phyloP scores from a whole-genome alignment of 1,140 invertebrate genomes.

The Drosophila suzukii region DNA sequence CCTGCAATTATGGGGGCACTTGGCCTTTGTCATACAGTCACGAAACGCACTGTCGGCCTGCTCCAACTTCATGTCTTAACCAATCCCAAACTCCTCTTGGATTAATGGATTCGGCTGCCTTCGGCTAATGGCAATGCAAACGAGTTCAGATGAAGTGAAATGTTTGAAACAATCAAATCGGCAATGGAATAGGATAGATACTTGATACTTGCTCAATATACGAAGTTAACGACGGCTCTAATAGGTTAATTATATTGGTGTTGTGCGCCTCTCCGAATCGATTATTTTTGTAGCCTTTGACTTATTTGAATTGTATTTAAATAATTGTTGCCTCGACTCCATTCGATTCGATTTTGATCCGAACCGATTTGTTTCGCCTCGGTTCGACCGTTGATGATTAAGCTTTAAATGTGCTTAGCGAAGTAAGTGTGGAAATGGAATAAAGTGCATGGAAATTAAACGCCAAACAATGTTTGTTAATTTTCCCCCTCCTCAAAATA shows the following conservation, averaged over 20 bases:
- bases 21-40: slow-evolving; percentile 9
- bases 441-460: slow-evolving; percentile 75
- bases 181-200: slow-evolving; percentile 43
- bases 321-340: slow-evolving; percentile 43
- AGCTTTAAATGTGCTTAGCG: slow-evolving; percentile 79
- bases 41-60: slow-evolving; percentile 34
- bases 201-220: slow-evolving; percentile 52
- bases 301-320: slow-evolving; percentile 57
- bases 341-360: slow-evolving; percentile 22
- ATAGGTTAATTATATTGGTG: slow-evolving; percentile 62
- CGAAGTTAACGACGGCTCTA: slow-evolving; percentile 57
- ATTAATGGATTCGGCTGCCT: slow-evolving; percentile 23
- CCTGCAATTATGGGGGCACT: slow-evolving; percentile 1
- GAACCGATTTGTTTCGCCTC: slow-evolving; percentile 8
- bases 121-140: slow-evolving; percentile 26
- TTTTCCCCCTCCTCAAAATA: background rate
- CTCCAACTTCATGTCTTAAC: slow-evolving; percentile 4
- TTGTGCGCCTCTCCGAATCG: slow-evolving; percentile 55
- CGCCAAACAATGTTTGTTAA: slow-evolving; percentile 31
- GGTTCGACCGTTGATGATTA: slow-evolving; percentile 54
- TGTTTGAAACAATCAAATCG: slow-evolving; percentile 47
- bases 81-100: slow-evolving; percentile 20
- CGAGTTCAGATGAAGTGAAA: slow-evolving; percentile 23
- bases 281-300: slow-evolving; percentile 59
- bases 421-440: slow-evolving; percentile 70